Percentiles rank a stretch among this genome's conserved stretches.
Evolutionary conservation across 2,113 vertebrate species (phyloP).

Genomic region (Melierax canorus): DNA sequence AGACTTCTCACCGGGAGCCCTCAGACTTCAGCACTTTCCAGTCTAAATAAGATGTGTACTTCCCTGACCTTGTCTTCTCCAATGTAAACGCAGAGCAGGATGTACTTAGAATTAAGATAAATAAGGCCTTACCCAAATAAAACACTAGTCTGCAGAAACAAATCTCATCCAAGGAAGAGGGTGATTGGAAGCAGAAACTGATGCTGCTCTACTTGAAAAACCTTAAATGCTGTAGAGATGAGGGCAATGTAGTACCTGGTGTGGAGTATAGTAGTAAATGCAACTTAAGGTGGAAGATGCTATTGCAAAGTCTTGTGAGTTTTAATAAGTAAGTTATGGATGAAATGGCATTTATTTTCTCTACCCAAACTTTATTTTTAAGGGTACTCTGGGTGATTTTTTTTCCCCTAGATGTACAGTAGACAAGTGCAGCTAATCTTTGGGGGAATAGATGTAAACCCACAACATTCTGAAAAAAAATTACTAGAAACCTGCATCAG

Average conservation of each 20-base stretch:
- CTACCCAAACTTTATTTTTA: background rate
- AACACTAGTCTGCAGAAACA: slow-evolving; percentile 33
- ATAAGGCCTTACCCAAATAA: slow-evolving; percentile 58
- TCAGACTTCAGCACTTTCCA: slow-evolving; percentile 40
- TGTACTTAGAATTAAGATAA: slow-evolving; percentile 66
- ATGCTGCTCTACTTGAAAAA: background rate
- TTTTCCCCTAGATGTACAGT: background rate
- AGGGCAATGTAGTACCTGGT: background rate
- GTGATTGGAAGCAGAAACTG: background rate
- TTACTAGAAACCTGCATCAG: background rate
- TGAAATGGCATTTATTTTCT: background rate
- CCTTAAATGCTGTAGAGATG: background rate
- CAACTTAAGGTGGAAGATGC: background rate
- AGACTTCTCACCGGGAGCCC: background rate
- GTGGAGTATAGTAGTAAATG: background rate
- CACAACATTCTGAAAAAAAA: background rate
- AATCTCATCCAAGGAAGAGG: background rate
- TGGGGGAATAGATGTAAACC: background rate
- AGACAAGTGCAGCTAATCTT: background rate
- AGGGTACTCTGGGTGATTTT: background rate
- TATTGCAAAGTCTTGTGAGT: background rate
- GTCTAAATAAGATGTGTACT: slow-evolving; percentile 42
- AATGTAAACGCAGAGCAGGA: slow-evolving; percentile 54
- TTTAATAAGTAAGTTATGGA: background rate
- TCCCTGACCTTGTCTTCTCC: slow-evolving; percentile 50